Evolutionary conservation across 1,140 invertebrate species (phyloP).

Genomic region (Drosophila sechellia): DNA sequence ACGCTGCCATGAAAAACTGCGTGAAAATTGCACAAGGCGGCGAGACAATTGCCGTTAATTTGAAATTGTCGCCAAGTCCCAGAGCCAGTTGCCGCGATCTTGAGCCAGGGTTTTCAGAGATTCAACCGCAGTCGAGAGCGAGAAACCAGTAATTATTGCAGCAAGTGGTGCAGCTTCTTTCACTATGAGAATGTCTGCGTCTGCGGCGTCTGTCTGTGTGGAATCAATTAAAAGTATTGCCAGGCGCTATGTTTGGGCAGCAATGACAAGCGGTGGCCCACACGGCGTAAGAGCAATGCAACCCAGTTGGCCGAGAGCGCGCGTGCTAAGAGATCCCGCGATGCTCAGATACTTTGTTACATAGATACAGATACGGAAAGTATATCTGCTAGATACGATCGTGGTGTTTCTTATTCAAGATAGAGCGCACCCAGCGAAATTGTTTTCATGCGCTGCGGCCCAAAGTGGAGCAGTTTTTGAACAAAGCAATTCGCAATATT

Average conservation of each 20-base stretch:
- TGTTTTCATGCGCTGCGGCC: slow-evolving; percentile 71
- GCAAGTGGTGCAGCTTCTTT: slow-evolving; percentile 78
- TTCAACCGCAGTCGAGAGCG: slow-evolving; percentile 13
- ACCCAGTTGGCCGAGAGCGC: slow-evolving; percentile 64
- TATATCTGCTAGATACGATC: slow-evolving; percentile 18
- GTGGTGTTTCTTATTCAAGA: slow-evolving; percentile 8
- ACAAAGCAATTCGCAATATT: slow-evolving; percentile 83
- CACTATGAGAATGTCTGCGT: slow-evolving; percentile 54
- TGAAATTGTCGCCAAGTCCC: slow-evolving; percentile 75
- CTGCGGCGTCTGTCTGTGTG: slow-evolving; percentile 38
- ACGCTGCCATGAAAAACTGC: slow-evolving; percentile 72
- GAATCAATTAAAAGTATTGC: slow-evolving; percentile 82
- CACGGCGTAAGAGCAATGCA: slow-evolving; percentile 56
- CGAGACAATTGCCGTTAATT: slow-evolving; percentile 81
- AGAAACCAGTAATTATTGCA: slow-evolving; percentile 74
- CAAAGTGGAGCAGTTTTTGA: slow-evolving; percentile 82
- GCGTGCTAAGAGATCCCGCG: slow-evolving; percentile 42
- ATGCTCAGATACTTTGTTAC: not conserved
- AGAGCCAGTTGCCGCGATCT: slow-evolving; percentile 21
- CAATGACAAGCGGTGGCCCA: slow-evolving; percentile 56
- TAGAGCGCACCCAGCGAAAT: slow-evolving; percentile 58
- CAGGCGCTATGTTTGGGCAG: slow-evolving; percentile 74
- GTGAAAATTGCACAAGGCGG: slow-evolving; percentile 77
- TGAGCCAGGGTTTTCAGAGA: slow-evolving; percentile 15
- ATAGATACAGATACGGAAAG: slow-evolving; percentile 32